These are phyloP conservation scores for Temnothorax rugatulus DNA, from an alignment of 2,888 invertebrate genomes.

Conservation along the genomic window DNA sequence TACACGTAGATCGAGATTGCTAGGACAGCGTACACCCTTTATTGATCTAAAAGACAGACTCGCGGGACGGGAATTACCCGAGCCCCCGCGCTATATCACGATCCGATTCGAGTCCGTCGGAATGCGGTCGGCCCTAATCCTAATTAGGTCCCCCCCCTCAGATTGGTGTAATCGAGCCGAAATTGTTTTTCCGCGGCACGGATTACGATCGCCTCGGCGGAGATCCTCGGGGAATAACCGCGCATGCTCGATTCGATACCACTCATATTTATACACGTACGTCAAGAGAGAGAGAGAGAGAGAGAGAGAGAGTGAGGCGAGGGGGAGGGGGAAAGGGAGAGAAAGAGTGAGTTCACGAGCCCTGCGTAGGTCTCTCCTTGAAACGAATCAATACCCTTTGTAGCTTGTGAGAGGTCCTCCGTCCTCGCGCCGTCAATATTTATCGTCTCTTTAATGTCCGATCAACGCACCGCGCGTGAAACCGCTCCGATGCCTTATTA, in stretches of 20 bases:
- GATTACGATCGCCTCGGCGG: slow-evolving; percentile 29
- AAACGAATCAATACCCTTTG: slow-evolving; percentile 74
- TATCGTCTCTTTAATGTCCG: slow-evolving; percentile 55
- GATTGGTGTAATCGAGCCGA: slow-evolving; percentile 3
- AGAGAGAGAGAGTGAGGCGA: not conserved
- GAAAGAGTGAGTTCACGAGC: slow-evolving; percentile 54
- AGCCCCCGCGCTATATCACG: not conserved
- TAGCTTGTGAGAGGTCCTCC: slow-evolving; percentile 58
- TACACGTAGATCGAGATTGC: slow-evolving; percentile 38
- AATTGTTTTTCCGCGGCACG: slow-evolving; percentile 18
- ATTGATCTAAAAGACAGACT: slow-evolving; percentile 51
- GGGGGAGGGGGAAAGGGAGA: not conserved
- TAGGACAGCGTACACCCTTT: slow-evolving; percentile 45
- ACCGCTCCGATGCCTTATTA: not conserved
- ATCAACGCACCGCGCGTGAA: slow-evolving; percentile 24
- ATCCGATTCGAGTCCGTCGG: slow-evolving; percentile 13
- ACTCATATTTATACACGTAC: slow-evolving; percentile 65
- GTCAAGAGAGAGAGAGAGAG: slow-evolving; percentile 9
- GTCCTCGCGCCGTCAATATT: slow-evolving; percentile 61
- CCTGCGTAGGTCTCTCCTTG: slow-evolving; percentile 67
- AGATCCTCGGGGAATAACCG: slow-evolving; percentile 54
- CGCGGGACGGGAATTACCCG: slow-evolving; percentile 33
- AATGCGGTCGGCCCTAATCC: not conserved
- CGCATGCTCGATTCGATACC: slow-evolving; percentile 70
- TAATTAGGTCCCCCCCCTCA: not conserved